phyloP scores from a whole-genome alignment of 2,797 vertebrate genomes.

The Neosilurus hyrtlii region DNA sequence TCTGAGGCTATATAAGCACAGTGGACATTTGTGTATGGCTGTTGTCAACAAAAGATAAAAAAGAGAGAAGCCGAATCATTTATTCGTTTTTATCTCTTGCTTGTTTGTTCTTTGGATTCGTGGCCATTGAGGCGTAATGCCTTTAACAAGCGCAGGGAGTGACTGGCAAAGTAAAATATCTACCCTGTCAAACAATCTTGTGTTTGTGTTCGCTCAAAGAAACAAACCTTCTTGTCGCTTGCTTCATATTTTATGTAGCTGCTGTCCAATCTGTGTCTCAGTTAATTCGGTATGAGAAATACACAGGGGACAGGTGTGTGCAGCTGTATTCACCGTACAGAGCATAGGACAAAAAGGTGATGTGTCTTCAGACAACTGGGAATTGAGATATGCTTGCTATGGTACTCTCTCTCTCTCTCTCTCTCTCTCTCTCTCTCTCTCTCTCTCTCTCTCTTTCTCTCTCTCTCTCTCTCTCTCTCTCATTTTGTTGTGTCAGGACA shows the following conservation, averaged over 20 bases:
- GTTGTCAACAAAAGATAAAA: constrained; percentile 25
- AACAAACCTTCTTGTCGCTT: background rate
- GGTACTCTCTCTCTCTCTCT: background rate
- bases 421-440: too few relatives aligned
- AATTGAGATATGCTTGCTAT: background rate
- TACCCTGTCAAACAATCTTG: background rate
- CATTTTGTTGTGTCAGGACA: constrained; percentile 15
- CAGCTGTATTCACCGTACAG: constrained; percentile 3
- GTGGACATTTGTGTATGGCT: constrained; percentile 23
- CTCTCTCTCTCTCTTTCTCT: too few relatives aligned
- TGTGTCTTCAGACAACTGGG: background rate
- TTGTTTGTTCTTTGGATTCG: constrained; percentile 30
- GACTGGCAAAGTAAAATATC: background rate
- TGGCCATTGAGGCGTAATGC: background rate
- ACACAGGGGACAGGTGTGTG: constrained; percentile 3
- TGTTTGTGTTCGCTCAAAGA: background rate
- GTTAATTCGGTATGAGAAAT: constrained; percentile 6
- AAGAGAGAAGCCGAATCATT: constrained; percentile 26
- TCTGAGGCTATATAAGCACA: constrained; percentile 2
- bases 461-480: too few relatives aligned
- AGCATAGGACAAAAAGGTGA: constrained; percentile 12
- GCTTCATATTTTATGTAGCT: constrained; percentile 13
- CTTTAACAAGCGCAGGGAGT: background rate
- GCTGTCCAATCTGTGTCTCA: constrained; percentile 10
- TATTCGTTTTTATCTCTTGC: constrained; percentile 8